A percentile compares a stretch with the other conserved stretches of the same genome.
phyloP scores from a whole-genome alignment of 2,797 vertebrate species.

The Poeciliopsis paucimaculata region DNA sequence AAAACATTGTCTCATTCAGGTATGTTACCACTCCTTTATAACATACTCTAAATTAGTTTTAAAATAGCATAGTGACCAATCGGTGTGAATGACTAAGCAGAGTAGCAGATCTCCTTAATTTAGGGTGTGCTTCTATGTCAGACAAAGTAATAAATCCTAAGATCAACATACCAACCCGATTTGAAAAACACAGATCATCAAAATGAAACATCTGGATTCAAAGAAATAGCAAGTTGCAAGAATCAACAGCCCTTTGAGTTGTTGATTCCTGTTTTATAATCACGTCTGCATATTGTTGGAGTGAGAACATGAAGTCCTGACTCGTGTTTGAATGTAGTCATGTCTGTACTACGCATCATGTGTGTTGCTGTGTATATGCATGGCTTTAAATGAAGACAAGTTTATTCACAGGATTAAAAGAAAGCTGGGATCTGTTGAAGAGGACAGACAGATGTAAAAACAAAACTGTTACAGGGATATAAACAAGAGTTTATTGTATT shows the following conservation, averaged over 20 bases:
- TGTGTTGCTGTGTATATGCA: slow-evolving; percentile 18
- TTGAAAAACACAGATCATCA: slow-evolving; percentile 50
- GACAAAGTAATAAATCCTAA: slow-evolving; percentile 4
- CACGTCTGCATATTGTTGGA: slow-evolving; percentile 51
- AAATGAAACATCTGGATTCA: slow-evolving; percentile 61
- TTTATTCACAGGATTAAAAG: slow-evolving; percentile 65
- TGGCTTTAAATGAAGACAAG: slow-evolving; percentile 64
- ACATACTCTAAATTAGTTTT: slow-evolving; percentile 33
- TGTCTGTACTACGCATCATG: slow-evolving; percentile 8
- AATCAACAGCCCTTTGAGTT: slow-evolving; percentile 40
- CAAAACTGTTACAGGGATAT: background rate
- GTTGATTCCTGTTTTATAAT: slow-evolving; percentile 60
- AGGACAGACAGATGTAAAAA: slow-evolving; percentile 28
- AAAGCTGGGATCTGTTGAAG: slow-evolving; percentile 51
- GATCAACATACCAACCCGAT: slow-evolving; percentile 22
- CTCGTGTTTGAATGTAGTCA: slow-evolving; percentile 23
- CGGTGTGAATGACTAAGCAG: slow-evolving; percentile 29
- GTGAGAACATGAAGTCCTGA: slow-evolving; percentile 34
- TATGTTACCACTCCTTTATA: slow-evolving; percentile 29
- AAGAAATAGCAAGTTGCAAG: slow-evolving; percentile 41
- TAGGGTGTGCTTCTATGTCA: slow-evolving; percentile 1
- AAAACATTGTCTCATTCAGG: slow-evolving; percentile 20
- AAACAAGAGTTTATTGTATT: background rate
- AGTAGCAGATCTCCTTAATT: slow-evolving; percentile 12
- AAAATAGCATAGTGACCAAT: slow-evolving; percentile 25